Percentiles rank a stretch among this genome's conserved stretches.
These are phyloP conservation scores for Drosophila paucipuncta DNA, from an alignment of 2,888 invertebrate species.

Conservation along the genomic window DNA sequence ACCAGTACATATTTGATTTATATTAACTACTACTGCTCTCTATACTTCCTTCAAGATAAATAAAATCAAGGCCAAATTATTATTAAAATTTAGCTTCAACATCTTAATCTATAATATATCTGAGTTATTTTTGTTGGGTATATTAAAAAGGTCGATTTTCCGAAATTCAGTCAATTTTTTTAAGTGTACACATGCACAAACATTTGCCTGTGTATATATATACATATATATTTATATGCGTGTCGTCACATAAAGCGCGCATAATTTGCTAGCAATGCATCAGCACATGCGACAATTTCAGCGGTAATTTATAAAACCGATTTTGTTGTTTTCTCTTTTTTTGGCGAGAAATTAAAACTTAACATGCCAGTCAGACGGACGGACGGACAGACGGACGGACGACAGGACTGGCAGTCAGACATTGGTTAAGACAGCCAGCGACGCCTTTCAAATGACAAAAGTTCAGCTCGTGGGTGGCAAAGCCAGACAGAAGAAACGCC, in stretches of 20 bases:
- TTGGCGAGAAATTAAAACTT: constrained; percentile 72
- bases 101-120: neutral
- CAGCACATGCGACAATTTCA: constrained; percentile 76
- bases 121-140: neutral
- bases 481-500: constrained; percentile 66
- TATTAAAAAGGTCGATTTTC: neutral
- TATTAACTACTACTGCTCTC: neutral
- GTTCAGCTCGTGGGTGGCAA: constrained; percentile 80
- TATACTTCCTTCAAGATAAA: too few species aligned
- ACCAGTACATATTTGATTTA: neutral
- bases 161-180: neutral
- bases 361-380: constrained; percentile 34
- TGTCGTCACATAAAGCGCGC: constrained; percentile 58
- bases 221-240: neutral
- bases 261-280: constrained; percentile 80
- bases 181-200: neutral
- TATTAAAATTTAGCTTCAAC: neutral
- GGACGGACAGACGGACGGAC: neutral
- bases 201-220: neutral
- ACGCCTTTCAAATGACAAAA: constrained; percentile 80
- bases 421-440: constrained; percentile 70
- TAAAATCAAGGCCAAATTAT: neutral
- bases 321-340: constrained; percentile 33
- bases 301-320: constrained; percentile 75
- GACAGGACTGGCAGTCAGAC: constrained; percentile 50